Evolutionary conservation across 2,797 vertebrate species (phyloP).

Genomic region (Pelochelys cantorii): DNA sequence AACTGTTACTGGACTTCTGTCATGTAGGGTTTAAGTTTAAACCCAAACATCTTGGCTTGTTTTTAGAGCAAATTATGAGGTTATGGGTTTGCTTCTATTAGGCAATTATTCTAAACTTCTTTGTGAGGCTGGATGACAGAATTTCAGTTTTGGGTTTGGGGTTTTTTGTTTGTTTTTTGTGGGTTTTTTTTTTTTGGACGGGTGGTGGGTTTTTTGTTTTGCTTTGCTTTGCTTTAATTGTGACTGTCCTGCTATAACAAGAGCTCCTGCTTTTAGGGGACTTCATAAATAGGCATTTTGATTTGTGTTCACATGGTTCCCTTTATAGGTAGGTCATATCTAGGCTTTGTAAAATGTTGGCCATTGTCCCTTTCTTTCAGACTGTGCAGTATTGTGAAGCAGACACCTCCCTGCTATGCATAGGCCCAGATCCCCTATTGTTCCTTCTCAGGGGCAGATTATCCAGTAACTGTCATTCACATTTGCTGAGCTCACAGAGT

Average conservation of each 20-base stretch:
- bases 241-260: background rate
- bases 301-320: background rate
- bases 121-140: background rate
- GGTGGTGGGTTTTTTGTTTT: too few relatives aligned
- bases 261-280: background rate
- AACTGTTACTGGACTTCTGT: background rate
- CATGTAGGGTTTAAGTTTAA: background rate
- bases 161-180: too few relatives aligned
- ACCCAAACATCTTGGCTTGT: background rate
- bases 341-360: background rate
- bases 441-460: background rate
- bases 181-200: too few relatives aligned
- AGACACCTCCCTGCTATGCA: background rate
- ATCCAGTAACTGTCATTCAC: background rate
- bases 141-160: background rate
- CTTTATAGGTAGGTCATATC: background rate
- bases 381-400: background rate
- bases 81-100: background rate
- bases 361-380: background rate
- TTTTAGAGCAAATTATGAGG: background rate
- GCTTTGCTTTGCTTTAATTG: too few relatives aligned
- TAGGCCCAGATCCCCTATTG: background rate
- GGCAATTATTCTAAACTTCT: background rate
- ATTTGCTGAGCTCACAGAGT: background rate
- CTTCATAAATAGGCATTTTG: background rate